phyloP scores from a whole-genome alignment of 2,113 vertebrate genomes.

The Eubucco bourcierii region DNA sequence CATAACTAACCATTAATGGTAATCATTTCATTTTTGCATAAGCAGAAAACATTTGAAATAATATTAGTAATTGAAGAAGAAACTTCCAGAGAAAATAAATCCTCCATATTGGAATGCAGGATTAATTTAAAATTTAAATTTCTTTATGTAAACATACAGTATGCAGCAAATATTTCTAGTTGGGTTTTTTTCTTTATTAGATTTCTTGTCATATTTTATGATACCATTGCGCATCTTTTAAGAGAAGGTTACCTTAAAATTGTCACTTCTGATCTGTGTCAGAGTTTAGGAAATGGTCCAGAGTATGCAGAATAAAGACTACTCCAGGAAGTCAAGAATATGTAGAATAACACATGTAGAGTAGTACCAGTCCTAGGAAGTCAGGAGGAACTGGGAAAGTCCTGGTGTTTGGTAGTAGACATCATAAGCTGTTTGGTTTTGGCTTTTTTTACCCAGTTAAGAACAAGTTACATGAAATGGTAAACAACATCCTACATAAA shows the following conservation, averaged over 20 bases:
- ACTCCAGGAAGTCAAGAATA: not conserved
- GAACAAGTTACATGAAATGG: not conserved
- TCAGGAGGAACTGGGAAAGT: not conserved
- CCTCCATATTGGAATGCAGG: not conserved
- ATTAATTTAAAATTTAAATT: too few species aligned
- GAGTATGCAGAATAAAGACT: not conserved
- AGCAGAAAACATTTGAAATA: constrained; percentile 14
- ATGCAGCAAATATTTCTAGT: not conserved
- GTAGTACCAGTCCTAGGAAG: not conserved
- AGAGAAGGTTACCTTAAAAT: not conserved
- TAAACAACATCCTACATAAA: not conserved
- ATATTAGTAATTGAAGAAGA: not conserved
- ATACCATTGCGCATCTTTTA: not conserved
- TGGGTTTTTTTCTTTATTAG: not conserved
- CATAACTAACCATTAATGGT: not conserved
- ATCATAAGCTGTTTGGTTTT: not conserved
- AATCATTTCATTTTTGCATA: not conserved
- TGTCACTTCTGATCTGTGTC: not conserved
- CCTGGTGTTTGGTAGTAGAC: not conserved
- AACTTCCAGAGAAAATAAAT: not conserved
- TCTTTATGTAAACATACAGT: not conserved
- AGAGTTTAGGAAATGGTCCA: not conserved
- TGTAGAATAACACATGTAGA: not conserved
- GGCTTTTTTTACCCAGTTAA: not conserved
- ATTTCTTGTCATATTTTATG: not conserved